Evolutionary conservation across 2,888 invertebrate species (phyloP), one percentile per base, ranked within the genome.

Genomic region (Papilio demoleus): DNA sequence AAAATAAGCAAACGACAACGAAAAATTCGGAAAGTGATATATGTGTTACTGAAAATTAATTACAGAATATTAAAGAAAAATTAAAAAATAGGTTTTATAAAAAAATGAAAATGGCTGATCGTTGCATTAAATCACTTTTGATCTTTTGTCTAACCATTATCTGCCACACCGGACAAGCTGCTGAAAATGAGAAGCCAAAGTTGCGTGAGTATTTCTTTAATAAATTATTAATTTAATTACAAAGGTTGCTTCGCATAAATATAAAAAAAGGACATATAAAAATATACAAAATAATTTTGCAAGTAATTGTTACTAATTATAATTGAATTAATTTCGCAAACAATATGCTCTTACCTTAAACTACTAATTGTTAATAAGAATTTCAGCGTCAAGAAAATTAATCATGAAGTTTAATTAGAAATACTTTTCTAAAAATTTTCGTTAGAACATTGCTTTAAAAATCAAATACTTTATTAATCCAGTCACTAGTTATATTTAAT

Each of bases 101-200:
- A 70, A 71, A 75, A 75, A 84, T 82, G 76, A 86, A 79, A 77
- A 90, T 88, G 90, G 85, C 82, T 61, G 80, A 79, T 61, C 80
- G 80, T 73, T 86, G 81, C 72, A 75, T 90, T 71, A 83, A 85
- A 79, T 82, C 81, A 24, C 73, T 91, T 65, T 77, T 91, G 73
- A 77, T 92, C 70, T 76, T 91, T 77, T 86, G 85, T 77, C 77
- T 91, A 75, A 83, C 81, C 72, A 84, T 86, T 70, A 77, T 88
- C 68, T 86, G 84, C 73, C 83, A 79, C 66, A 84, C 79, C 68
- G 88, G 88, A 47, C 84, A 87, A 73, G 89, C 90, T 69, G 89
- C 88, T 53, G 88, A 85, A 75, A 85, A 82, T 73, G 83, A 83
- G 67, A 87, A 84, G 72, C 77, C 81, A 4, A 78, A 82, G 22